Base-by-base conservation (phyloP, 2,797 vertebrate species). In the Chloroceryle amazona region DNA sequence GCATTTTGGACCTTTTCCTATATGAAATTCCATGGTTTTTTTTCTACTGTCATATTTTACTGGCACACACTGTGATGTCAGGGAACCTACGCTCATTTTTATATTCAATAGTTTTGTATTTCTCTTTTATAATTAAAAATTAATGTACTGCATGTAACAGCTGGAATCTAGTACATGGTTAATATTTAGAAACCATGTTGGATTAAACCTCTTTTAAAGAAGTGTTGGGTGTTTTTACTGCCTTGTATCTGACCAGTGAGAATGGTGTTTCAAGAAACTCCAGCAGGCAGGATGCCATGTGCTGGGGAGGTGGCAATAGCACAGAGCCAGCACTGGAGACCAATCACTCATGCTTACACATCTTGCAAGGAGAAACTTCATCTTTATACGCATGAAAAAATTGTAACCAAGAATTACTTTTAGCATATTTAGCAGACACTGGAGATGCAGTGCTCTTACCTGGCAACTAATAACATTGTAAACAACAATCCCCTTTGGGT, bases 101-200 rank as follows among this genome's bases (percentile, higher is more conserved):
- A 51, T 88, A 96, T 66, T 86, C 35, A 81, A 51, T 44, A 13
- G 4, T 95, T 96, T 91, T 90, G 87, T 96, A 81, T 74, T 93
- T 94, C 55, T 96, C 46, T 62, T 70, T 78, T 85, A 83, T 20
- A 58, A 90, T 19, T 79, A 54, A 84, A 81, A 62, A 63, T 9
- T 37, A 41, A 74, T 72, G 70, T 96, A 93, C 49, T 98, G 98
- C 97, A 98, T 98, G 96, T 97, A 74, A 96, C 91, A 93, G 58
- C 91, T 93, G 78, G 80, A 90, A 82, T 91, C 66, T 60, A 87
- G 73, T 57, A 81, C 57, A 41, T 88, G 92, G 88, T 90, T 82
- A 78, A 54, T 86, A 92, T 87, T 95, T 95, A 95, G 86, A 95
- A 96, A 88, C 75, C 82, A 80, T 82, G 73, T 46, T 96, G 89